phyloP scores from a whole-genome alignment of 2,113 vertebrate genomes.

The Dromaius novaehollandiae region DNA sequence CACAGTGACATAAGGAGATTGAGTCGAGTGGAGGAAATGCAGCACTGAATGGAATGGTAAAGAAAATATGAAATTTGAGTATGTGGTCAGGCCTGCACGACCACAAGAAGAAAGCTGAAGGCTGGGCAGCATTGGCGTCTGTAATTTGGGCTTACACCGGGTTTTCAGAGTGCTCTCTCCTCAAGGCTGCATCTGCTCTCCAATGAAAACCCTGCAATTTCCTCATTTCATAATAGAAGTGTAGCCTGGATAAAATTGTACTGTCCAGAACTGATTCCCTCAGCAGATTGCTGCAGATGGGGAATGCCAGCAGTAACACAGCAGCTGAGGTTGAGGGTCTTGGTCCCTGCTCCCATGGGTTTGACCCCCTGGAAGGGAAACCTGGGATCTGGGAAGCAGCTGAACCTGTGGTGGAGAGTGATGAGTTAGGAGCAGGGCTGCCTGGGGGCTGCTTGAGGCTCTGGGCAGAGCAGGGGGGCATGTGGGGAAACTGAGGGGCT shows the following conservation, averaged over 20 bases:
- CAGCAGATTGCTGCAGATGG: accelerated
- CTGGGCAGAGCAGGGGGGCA: background rate
- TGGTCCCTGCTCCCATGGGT: background rate
- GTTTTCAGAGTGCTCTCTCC: accelerated
- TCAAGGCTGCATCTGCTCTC: background rate
- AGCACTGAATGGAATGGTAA: background rate
- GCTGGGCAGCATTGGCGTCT: background rate
- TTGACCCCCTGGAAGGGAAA: accelerated
- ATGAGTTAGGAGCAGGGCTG: background rate
- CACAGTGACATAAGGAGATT: background rate
- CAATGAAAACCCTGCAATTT: background rate
- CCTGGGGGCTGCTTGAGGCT: background rate
- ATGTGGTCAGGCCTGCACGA: background rate
- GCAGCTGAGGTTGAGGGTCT: accelerated
- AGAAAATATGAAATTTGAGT: background rate
- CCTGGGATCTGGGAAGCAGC: background rate
- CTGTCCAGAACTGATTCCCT: background rate
- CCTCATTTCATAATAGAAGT: accelerated
- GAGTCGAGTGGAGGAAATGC: background rate
- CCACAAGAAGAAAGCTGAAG: background rate
- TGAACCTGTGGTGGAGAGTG: background rate
- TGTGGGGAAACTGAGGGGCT: background rate
- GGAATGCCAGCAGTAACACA: background rate
- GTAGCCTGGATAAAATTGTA: background rate
- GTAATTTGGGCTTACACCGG: accelerated